Evolutionary conservation across 2,113 vertebrate genomes (phyloP).

Genomic region (Cyphomyrus discorhynchus): DNA sequence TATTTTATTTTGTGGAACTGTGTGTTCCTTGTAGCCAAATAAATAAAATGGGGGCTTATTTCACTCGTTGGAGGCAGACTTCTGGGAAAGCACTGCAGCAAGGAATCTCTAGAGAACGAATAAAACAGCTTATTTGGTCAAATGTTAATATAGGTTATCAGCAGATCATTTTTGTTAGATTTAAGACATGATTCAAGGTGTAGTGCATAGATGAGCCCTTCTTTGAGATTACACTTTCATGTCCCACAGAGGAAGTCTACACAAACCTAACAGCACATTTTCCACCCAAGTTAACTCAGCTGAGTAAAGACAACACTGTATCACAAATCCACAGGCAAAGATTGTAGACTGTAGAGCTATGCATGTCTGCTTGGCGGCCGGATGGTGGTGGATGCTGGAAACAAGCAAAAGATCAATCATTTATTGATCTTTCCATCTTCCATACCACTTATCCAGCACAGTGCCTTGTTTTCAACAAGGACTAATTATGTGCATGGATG

Average conservation of each 20-base stretch:
- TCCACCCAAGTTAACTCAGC: background rate
- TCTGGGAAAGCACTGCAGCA: background rate
- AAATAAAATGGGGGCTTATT: background rate
- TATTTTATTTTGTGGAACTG: background rate
- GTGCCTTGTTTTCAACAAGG: background rate
- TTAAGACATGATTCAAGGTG: background rate
- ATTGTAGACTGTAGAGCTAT: background rate
- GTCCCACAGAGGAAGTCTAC: background rate
- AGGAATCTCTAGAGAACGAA: background rate
- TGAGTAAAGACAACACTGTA: background rate
- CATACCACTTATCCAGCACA: background rate
- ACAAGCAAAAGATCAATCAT: background rate
- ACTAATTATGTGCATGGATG: background rate
- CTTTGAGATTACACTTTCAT: background rate
- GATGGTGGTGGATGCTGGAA: background rate
- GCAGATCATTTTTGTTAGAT: background rate
- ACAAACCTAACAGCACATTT: background rate
- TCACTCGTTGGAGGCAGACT: background rate
- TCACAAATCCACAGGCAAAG: background rate
- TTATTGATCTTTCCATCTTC: background rate
- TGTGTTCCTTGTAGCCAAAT: background rate
- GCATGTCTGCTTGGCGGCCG: background rate
- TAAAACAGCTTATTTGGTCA: background rate
- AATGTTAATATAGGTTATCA: background rate
- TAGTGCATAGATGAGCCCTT: background rate